phyloP scores from a whole-genome alignment of 1,140 invertebrate genomes.

The Parapsyche elsis region DNA sequence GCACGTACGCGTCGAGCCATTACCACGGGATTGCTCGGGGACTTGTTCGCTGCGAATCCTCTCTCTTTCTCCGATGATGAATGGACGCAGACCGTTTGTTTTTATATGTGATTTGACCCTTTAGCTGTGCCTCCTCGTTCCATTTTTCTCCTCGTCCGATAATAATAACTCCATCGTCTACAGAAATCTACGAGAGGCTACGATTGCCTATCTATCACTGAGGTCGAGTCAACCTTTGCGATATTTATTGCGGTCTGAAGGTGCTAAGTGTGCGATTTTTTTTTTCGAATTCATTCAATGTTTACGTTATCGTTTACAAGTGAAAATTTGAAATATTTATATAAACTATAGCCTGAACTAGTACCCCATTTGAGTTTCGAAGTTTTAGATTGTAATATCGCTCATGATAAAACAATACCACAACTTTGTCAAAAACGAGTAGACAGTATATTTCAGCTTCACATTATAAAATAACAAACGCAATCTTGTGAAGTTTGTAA shows the following conservation, averaged over 20 bases:
- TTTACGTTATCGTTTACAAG: too few relatives aligned
- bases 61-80: slow-evolving; percentile 37
- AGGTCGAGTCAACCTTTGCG: neutral
- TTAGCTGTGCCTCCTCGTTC: neutral
- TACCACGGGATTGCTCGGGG: slow-evolving; percentile 47
- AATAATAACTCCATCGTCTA: neutral
- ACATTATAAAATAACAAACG: too few relatives aligned
- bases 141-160: neutral
- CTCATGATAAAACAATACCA: too few relatives aligned
- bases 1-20: slow-evolving; percentile 47
- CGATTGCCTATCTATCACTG: neutral
- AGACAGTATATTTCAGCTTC: too few relatives aligned
- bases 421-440: too few relatives aligned
- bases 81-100: slow-evolving; percentile 41
- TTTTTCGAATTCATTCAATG: too few relatives aligned
- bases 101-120: slow-evolving; percentile 18
- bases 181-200: neutral
- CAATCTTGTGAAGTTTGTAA: too few relatives aligned
- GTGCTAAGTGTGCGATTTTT: too few relatives aligned
- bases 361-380: too few relatives aligned
- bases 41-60: slow-evolving; percentile 19
- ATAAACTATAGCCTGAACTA: too few relatives aligned
- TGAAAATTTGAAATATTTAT: too few relatives aligned
- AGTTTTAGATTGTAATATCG: too few relatives aligned
- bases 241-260: neutral